Evolutionary conservation across 37 sponge, comb jelly and placozoan genomes (phyloP).

Genomic region (Theonella swinhoei): DNA sequence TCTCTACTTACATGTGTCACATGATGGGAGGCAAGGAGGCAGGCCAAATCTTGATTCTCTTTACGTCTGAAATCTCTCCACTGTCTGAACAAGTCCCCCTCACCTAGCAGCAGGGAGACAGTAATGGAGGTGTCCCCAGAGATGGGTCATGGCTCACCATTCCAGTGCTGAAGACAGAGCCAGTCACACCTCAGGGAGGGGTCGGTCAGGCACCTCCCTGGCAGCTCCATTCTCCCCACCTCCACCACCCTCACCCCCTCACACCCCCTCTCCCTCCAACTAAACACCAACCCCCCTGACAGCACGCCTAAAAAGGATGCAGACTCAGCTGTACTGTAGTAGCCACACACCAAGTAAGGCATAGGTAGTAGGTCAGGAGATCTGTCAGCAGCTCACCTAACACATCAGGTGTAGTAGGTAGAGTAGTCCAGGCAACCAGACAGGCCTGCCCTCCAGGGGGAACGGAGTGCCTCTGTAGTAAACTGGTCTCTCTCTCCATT

Average conservation of each 20-base stretch:
- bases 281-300: background rate
- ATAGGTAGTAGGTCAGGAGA: background rate
- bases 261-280: background rate
- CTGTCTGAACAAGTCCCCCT: background rate
- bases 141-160: slow-evolving; percentile 9
- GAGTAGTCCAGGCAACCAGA: background rate
- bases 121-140: background rate
- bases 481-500: background rate
- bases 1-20: slow-evolving; percentile 20
- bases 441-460: background rate
- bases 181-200: background rate
- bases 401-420: background rate
- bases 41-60: slow-evolving; percentile 24
- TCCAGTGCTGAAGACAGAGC: slow-evolving; percentile 13
- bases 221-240: slow-evolving; percentile 1
- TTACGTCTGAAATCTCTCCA: background rate
- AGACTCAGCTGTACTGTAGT: too few species aligned
- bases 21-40: background rate
- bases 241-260: background rate
- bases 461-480: background rate
- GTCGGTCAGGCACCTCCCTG: background rate
- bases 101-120: background rate
- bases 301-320: too few species aligned
- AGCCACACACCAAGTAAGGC: too few species aligned
- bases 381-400: background rate